phyloP scores from a whole-genome alignment of 2,888 invertebrate species.

The Noctua comes region DNA sequence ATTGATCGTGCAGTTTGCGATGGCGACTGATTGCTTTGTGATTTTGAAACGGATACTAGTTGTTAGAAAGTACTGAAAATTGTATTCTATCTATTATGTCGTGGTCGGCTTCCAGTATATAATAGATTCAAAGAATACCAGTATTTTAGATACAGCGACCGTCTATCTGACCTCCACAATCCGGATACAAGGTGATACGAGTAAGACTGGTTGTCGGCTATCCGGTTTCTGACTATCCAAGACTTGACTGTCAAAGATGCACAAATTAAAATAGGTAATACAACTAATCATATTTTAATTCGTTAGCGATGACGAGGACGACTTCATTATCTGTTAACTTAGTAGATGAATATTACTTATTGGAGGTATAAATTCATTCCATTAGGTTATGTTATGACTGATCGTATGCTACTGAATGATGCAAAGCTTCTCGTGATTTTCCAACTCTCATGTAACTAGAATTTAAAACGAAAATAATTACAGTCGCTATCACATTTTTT shows the following conservation, averaged over 20 bases:
- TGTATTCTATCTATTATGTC: background rate
- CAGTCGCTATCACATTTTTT: background rate
- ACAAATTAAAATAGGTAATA: background rate
- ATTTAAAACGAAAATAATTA: background rate
- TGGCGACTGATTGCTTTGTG: conserved; percentile 41
- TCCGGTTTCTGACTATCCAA: background rate
- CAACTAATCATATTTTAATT: background rate
- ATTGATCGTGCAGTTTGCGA: conserved; percentile 9
- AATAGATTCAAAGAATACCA: background rate
- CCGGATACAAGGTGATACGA: background rate
- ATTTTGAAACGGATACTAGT: background rate
- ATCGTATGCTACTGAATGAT: background rate
- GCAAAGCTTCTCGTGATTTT: background rate
- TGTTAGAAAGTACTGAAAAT: background rate
- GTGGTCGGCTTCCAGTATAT: background rate
- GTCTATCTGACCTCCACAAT: too few relatives aligned
- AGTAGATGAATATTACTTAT: too few relatives aligned
- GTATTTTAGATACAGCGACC: background rate
- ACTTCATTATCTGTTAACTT: background rate
- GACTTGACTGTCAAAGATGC: background rate
- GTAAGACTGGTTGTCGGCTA: background rate
- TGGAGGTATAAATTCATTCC: too few relatives aligned
- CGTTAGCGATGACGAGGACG: background rate
- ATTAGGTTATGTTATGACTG: background rate
- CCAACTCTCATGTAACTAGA: background rate